phyloP scores from a whole-genome alignment of 2,113 vertebrate species.

The Melanerpes formicivorus region DNA sequence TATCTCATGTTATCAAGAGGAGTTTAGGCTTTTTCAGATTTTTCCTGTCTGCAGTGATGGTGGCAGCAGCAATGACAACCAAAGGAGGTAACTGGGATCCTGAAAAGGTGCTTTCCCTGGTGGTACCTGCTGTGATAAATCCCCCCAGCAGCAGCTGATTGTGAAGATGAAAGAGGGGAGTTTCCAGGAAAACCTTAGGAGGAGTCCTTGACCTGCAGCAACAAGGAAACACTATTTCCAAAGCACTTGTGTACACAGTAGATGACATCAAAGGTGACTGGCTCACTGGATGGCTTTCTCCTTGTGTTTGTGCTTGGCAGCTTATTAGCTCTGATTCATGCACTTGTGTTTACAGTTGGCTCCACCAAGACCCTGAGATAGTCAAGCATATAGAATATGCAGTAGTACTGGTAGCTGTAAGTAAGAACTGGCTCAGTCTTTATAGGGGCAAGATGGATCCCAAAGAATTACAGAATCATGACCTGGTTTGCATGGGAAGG shows the following conservation, averaged over 20 bases:
- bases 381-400: fast-evolving
- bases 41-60: neutral
- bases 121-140: neutral
- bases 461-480: fast-evolving
- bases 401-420: neutral
- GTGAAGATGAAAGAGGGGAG: neutral
- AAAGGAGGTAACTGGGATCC: fast-evolving
- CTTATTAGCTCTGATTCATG: neutral
- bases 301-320: neutral
- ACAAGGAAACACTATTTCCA: constrained; percentile 16
- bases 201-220: neutral
- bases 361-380: neutral
- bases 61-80: fast-evolving
- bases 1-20: fast-evolving
- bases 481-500: no score
- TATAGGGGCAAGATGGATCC: neutral
- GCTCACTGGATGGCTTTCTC: neutral
- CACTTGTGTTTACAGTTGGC: neutral
- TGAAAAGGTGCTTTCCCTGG: neutral
- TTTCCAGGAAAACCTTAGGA: fast-evolving
- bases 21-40: fast-evolving
- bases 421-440: fast-evolving
- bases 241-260: neutral
- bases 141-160: neutral
- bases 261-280: neutral